Conservation (phyloP, 2,797 vertebrate genomes). For the Chloroceryle inda region DNA sequence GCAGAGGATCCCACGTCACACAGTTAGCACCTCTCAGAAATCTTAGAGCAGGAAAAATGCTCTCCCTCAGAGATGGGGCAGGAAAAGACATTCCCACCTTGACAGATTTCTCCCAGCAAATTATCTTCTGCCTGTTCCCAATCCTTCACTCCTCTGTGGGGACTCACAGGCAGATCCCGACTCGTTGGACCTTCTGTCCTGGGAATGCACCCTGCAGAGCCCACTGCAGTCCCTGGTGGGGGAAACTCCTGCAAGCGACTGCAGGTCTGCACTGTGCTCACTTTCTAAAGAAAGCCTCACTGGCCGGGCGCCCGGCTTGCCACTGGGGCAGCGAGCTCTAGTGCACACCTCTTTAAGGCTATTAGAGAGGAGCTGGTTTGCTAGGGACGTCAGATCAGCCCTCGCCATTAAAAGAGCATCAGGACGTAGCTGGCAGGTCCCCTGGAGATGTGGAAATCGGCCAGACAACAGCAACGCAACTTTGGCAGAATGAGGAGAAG, state of each 20-base stretch:
- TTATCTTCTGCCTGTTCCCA: not conserved
- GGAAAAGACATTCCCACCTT: not conserved
- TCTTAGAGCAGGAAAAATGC: not conserved
- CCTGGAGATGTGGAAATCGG: not conserved
- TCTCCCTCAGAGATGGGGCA: not conserved
- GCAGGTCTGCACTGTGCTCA: not conserved
- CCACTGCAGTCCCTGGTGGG: not conserved
- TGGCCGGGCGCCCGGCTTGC: not conserved
- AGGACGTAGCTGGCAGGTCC: not conserved
- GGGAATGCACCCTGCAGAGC: not conserved
- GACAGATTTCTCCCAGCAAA: not conserved
- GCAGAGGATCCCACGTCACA: not conserved
- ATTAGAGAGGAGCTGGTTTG: not conserved
- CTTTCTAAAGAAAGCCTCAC: not conserved
- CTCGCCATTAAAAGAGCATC: not conserved
- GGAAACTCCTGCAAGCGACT: accelerated
- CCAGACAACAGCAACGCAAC: not conserved
- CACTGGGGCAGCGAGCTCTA: not conserved
- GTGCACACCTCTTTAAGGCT: not conserved
- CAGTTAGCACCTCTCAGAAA: not conserved
- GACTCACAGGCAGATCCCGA: not conserved
- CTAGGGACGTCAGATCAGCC: accelerated
- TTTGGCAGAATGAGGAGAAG: not conserved
- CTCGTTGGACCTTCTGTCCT: not conserved
- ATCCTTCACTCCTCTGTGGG: not conserved